Base-by-base conservation (phyloP, 2,797 vertebrate genomes). In the Peromyscus eremicus region DNA sequence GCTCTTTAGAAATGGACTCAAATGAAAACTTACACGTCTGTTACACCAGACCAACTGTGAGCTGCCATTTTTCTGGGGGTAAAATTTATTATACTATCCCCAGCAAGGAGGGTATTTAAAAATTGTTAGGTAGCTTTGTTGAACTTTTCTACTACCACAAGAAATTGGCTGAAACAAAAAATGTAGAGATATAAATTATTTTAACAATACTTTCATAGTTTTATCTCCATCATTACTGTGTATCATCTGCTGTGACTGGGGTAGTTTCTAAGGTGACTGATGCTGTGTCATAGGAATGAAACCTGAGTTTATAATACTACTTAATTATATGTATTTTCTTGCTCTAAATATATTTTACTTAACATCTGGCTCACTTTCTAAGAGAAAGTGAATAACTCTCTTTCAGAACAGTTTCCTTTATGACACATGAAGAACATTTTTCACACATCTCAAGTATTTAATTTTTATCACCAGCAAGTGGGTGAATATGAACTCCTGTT, bases 121-220 rank as follows among this genome's bases (percentile, higher is more conserved):
- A 81, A 68, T 97, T 95, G 80, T 82, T 97, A 98, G 93, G 68
- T 94, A 94, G 94, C 92, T 98, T 98, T 95, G 73, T 85, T 97
- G 37, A 94, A 95, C 62, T 86, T 94, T 98, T 97, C 73, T 91
- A 76, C 82, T 95, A 97, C 40, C 40, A 96, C 94, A 97, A 97
- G 97, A 97, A 40, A 29, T 64, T 43, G 32, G 40, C 12, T 97
- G 97, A 96, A 95, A 93, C 40, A 92, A 79, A 96, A 82, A 90
- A 91, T 97, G 89, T 89, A 96, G 81, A 89, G 37, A 94, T 97
- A 89, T 93, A 97, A 97, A 97, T 98, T 98, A 97, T 97, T 83
- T 43, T 55, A 97, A 92, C 87, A 94, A 93, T 79, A 95, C 97
- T 98, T 97, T 91, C 92, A 92, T 89, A 92, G 96, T 70, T 94